These are phyloP conservation scores for Drosophila vallismaia DNA, from an alignment of 2,888 invertebrate species.

Conservation along the genomic window DNA sequence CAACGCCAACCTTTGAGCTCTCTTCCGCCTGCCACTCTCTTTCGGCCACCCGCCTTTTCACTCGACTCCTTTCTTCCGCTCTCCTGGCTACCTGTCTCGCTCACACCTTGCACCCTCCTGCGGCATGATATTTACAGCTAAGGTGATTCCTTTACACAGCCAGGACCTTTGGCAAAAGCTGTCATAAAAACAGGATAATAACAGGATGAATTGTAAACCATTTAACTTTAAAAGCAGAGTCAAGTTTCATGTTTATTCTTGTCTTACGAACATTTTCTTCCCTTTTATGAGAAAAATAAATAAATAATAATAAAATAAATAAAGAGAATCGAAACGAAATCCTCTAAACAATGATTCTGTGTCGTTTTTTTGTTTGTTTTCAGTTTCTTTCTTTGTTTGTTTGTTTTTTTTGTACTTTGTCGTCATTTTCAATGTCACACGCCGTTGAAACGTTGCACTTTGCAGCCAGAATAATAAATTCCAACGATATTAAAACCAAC, in stretches of 20 bases:
- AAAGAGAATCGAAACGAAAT: background rate
- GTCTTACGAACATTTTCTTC: background rate
- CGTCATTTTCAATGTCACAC: constrained; percentile 40
- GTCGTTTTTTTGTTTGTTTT: background rate
- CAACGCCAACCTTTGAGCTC: constrained; percentile 5
- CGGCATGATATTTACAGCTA: constrained; percentile 6
- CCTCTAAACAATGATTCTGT: background rate
- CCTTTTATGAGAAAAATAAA: background rate
- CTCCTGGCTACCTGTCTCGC: constrained; percentile 3
- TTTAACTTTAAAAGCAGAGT: too few relatives aligned
- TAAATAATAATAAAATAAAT: background rate
- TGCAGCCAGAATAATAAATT: constrained; percentile 36
- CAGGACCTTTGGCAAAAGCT: background rate
- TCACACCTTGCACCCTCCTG: constrained; percentile 9
- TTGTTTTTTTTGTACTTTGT: background rate
- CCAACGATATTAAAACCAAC: background rate
- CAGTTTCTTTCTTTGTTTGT: background rate
- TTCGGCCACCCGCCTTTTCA: background rate
- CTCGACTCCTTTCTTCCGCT: background rate
- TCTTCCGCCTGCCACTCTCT: constrained; percentile 1
- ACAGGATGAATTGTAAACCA: background rate
- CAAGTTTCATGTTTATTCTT: too few relatives aligned
- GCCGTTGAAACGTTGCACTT: constrained; percentile 51
- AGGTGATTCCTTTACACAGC: constrained; percentile 10
- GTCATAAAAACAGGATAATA: background rate